A percentile compares a stretch with the other conserved stretches of the same genome.
These are phyloP conservation scores for Lissonota sp. DNA, from an alignment of 2,888 invertebrate species.

Conservation along the genomic window DNA sequence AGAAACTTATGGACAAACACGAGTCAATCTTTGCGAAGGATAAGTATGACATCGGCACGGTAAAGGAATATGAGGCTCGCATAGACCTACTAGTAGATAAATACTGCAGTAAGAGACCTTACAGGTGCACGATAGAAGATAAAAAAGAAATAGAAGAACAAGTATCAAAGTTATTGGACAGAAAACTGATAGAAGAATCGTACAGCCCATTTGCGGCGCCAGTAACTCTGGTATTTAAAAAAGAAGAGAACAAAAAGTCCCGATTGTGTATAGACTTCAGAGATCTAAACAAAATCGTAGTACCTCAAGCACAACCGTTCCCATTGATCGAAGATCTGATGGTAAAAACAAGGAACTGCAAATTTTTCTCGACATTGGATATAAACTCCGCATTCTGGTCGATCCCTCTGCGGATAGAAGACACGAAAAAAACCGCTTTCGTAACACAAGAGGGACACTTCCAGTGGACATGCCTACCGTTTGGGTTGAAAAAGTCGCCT, in stretches of 20 bases:
- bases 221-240: slow-evolving; percentile 55
- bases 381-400: slow-evolving; percentile 63
- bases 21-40: slow-evolving; percentile 54
- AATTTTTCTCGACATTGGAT: slow-evolving; percentile 59
- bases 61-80: slow-evolving; percentile 58
- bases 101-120: slow-evolving; percentile 58
- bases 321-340: slow-evolving; percentile 62
- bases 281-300: slow-evolving; percentile 47
- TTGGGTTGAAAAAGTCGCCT: slow-evolving; percentile 31
- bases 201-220: slow-evolving; percentile 36
- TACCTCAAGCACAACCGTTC: slow-evolving; percentile 62
- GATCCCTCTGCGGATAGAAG: slow-evolving; percentile 57
- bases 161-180: slow-evolving; percentile 59
- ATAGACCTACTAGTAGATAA: slow-evolving; percentile 57
- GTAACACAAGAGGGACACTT: slow-evolving; percentile 2
- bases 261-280: slow-evolving; percentile 60
- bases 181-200: slow-evolving; percentile 63
- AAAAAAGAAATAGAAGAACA: slow-evolving; percentile 54
- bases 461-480: slow-evolving; percentile 28
- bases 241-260: slow-evolving; percentile 61
- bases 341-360: slow-evolving; percentile 55
- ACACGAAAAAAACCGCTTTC: slow-evolving; percentile 48
- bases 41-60: slow-evolving; percentile 56
- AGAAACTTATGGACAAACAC: slow-evolving; percentile 54
- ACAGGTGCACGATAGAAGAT: slow-evolving; percentile 11